Base-by-base conservation (phyloP, 2,113 vertebrate species). In the Perca flavescens region DNA sequence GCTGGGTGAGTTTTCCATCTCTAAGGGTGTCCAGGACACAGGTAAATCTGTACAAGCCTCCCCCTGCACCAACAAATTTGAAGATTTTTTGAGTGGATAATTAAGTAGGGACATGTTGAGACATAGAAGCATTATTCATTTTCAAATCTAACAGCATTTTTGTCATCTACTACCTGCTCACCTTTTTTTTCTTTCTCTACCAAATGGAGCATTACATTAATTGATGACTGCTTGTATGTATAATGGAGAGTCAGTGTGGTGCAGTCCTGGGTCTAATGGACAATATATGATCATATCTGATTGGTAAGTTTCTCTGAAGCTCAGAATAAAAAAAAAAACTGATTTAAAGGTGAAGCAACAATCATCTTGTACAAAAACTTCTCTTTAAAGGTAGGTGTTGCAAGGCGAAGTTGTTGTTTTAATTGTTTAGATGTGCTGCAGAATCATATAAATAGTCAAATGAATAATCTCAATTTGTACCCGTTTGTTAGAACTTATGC, bases 291-390 rank as follows among this genome's bases (percentile, higher is more conserved):
- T 90, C 90, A 85, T 58, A 62, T 85, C 53, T 80, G 25, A 81
- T 93, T 87, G 92, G 94, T 95, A 95, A 95, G 94, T 95, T 85
- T 88, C 75, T 75, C 86, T 84, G 64, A 87, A 81, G 65, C n/a
- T 67, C 49, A 74, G 54, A 82, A 74, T 82, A 19, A 7, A 52
- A 47, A 57, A 86, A 80, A 11, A 43, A 74, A 19, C 34, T 2
- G 36, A 57, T 84, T 71, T 69, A 49, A 58, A 58, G 57, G 21
- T 80, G 17, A 60, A 77, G 82, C 84, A 81, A 54, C 83, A 76
- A 31, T 78, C 80, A 83, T 64, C 84, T 57, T 82, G 73, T 79
- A 67, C 84, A 77, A 77, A 88, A 85, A 50, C 77, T 0, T 77
- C 74, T 86, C 11, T 54, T 82, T 86, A 53, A 92, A 93, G 92